Evolutionary conservation across 2,888 invertebrate genomes (phyloP).

Genomic region (Chalcosyrphus nemorum): DNA sequence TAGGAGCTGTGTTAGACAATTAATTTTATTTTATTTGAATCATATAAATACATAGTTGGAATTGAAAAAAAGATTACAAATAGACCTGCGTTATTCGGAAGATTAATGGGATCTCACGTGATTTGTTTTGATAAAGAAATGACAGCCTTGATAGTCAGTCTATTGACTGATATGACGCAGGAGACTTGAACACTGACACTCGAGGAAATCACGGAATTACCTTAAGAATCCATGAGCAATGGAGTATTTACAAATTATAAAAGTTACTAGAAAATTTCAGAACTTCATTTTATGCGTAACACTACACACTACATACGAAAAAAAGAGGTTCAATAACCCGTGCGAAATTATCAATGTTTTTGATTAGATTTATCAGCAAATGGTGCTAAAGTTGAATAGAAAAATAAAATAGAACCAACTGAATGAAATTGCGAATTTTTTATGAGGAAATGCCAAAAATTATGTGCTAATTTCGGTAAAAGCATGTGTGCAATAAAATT

Average conservation of each 20-base stretch:
- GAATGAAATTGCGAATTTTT: conserved; percentile 10
- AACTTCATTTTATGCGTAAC: not conserved
- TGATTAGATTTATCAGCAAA: conserved; percentile 30
- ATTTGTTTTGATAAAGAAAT: not conserved
- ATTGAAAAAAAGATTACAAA: conserved; percentile 2
- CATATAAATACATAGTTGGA: conserved; percentile 1
- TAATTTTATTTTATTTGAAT: conserved; percentile 24
- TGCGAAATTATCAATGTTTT: conserved; percentile 18
- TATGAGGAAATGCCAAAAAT: conserved; percentile 6
- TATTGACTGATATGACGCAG: not conserved
- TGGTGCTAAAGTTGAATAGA: conserved; percentile 20
- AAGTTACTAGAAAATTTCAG: not conserved
- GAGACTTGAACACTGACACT: not conserved
- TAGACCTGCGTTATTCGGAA: not conserved
- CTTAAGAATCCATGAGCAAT: not conserved
- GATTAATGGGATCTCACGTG: conserved; percentile 2
- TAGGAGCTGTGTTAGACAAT: not conserved
- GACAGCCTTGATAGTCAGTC: not conserved
- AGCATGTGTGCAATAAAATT: conserved; percentile 10
- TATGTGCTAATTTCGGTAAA: not conserved
- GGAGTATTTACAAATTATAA: not conserved
- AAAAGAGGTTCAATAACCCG: conserved; percentile 38
- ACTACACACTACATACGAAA: not conserved
- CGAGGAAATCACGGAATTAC: not conserved
- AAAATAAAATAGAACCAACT: not conserved